A percentile compares a stretch with the other conserved stretches of the same genome.
phyloP scores from a whole-genome alignment of 1,140 invertebrate species.

The Heliconius nattereri region DNA sequence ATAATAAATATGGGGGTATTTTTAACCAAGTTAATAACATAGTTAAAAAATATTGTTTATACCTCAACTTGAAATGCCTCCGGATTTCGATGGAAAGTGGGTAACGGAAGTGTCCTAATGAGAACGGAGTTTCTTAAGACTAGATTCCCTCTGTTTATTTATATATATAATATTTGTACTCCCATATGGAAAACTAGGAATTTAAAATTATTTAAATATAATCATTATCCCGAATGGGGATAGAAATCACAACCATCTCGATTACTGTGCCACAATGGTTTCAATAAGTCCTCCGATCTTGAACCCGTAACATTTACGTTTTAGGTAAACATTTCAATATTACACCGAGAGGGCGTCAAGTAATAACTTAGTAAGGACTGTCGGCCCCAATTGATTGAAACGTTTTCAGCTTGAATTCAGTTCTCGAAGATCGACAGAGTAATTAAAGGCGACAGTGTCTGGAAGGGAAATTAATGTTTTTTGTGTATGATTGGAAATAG shows the following conservation, averaged over 20 bases:
- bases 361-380: slow-evolving; percentile 4
- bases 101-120: no score
- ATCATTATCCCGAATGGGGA: not conserved
- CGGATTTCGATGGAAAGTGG: no score
- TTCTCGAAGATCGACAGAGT: not conserved
- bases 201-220: no score
- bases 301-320: not conserved
- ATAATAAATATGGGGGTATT: no score
- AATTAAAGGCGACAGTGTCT: slow-evolving; percentile 5
- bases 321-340: not conserved
- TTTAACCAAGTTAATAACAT: no score
- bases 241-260: not conserved
- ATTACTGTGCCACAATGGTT: no score
- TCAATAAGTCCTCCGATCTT: not conserved
- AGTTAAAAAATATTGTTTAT: no score
- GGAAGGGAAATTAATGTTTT: not conserved
- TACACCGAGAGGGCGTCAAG: slow-evolving; percentile 6
- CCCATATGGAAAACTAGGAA: no score
- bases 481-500: not conserved
- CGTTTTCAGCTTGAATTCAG: not conserved
- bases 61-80: no score
- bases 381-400: slow-evolving; percentile 11
- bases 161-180: no score
- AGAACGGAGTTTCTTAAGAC: no score
- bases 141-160: no score